These are phyloP conservation scores for Brenthis daphne DNA, from an alignment of 2,888 invertebrate genomes.

Conservation along the genomic window DNA sequence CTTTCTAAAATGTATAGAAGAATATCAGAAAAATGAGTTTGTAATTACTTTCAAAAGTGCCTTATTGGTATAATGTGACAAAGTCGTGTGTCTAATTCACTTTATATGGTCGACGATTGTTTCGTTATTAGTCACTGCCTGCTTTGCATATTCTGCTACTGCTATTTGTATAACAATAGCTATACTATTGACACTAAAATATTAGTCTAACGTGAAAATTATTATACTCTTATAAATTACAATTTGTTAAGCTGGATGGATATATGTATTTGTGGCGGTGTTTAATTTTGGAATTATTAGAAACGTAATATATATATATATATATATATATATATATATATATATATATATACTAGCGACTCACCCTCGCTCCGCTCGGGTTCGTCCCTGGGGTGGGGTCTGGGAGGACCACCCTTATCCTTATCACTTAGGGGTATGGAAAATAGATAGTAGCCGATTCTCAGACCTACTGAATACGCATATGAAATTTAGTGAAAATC, in stretches of 20 bases:
- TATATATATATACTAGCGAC: too few relatives aligned
- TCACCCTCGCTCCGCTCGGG: too few relatives aligned
- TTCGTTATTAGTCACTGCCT: conserved; percentile 39
- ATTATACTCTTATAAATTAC: background rate
- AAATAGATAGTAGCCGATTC: too few relatives aligned
- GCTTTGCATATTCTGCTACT: conserved; percentile 30
- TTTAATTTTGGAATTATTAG: too few relatives aligned
- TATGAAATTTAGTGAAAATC: too few relatives aligned
- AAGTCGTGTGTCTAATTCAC: conserved; percentile 16
- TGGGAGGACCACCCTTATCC: too few relatives aligned
- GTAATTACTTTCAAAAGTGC: background rate
- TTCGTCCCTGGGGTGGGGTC: too few relatives aligned
- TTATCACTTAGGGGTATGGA: too few relatives aligned
- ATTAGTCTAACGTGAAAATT: conserved; percentile 5
- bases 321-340: too few relatives aligned
- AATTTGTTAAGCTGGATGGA: background rate
- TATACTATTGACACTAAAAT: conserved; percentile 9
- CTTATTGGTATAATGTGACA: background rate
- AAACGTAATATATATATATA: too few relatives aligned
- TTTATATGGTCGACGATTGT: conserved; percentile 35
- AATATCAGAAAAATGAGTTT: background rate
- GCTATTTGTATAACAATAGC: conserved; percentile 22
- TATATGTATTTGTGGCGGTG: too few relatives aligned
- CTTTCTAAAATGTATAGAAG: background rate
- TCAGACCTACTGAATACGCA: too few relatives aligned